Base-by-base conservation (phyloP, 2,797 vertebrate genomes). In the Sebastes goodei region DNA sequence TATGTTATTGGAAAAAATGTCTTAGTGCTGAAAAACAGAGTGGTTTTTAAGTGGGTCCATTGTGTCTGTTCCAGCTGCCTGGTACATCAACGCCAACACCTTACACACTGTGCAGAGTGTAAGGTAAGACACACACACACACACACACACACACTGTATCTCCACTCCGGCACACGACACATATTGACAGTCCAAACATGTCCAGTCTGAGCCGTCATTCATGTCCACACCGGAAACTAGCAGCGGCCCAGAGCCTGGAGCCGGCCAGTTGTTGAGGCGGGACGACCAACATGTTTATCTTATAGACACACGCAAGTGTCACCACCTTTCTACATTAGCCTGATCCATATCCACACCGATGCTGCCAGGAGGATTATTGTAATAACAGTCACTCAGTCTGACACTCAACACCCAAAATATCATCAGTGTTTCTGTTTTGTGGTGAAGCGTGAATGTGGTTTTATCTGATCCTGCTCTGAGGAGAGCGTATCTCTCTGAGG, bases 181-280 rank as follows among this genome's bases (percentile, higher is more conserved):
- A 17, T 93, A 88, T 94, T 94, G 91, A 93, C 81, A 94, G 76
- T 91, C 55, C 21, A 94, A 94, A 95, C 93, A 94, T 27, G 55
- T 55, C 61, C 62, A 49, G 56, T 14, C 4, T 4, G 27, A 79
- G 38, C 59, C 17, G 2, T 74, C 73, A 74, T 25, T 80, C 38
- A 52, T 52, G 30, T 88, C 55, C 70, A 29, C 35, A 64, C 69
- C 59, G 27, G 81, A 93, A 80, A 87, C 74, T 29, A 53, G 64
- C 71, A 63, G 72, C 63, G 76, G 77, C 73, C 74, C 83, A 74
- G 67, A 85, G 53, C 69, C 27, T 72, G 67, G 68, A 74, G 60
- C 59, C 80, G 5, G 30, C 61, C 27, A 21, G 27, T 52, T 60
- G 66, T 46, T 81, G 70, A 69, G 52, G 55, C 42, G 35, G 35